Conservation (phyloP, 2,888 invertebrate genomes). For the Epinotia bilunana region DNA sequence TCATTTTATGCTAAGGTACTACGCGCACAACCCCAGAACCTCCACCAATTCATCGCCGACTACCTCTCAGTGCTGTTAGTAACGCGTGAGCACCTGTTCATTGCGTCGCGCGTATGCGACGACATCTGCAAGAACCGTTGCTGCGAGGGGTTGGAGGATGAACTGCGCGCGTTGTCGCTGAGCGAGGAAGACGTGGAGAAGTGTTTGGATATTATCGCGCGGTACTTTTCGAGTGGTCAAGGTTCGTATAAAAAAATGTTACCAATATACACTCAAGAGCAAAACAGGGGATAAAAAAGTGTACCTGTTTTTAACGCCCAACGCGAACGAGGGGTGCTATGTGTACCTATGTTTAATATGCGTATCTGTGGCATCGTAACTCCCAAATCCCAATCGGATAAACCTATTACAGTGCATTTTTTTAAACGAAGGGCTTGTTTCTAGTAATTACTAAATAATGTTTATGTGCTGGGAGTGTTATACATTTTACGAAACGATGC, state of each 20-base stretch:
- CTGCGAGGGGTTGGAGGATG: conserved; percentile 58
- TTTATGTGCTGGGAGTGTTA: too few relatives aligned
- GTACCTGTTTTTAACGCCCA: too few relatives aligned
- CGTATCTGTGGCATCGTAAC: too few relatives aligned
- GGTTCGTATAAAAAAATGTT: conserved; percentile 50
- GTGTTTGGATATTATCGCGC: conserved; percentile 56
- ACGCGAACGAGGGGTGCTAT: too few relatives aligned
- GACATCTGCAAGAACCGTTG: conserved; percentile 57
- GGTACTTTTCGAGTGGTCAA: conserved; percentile 56
- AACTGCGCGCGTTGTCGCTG: conserved; percentile 60
- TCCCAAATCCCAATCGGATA: too few relatives aligned
- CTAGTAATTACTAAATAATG: too few relatives aligned
- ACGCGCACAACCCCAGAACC: conserved; percentile 86
- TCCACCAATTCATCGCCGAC: conserved; percentile 87
- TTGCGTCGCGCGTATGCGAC: conserved; percentile 62
- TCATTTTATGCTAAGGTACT: conserved; percentile 79
- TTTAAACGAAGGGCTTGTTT: too few relatives aligned
- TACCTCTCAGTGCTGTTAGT: conserved; percentile 87
- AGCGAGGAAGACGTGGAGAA: conserved; percentile 53
- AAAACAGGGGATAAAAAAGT: too few relatives aligned
- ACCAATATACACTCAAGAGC: too few relatives aligned
- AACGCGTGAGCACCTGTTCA: conserved; percentile 84
- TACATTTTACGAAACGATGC: too few relatives aligned
- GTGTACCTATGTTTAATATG: too few relatives aligned
- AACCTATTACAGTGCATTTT: too few relatives aligned